Evolutionary conservation across 1,140 invertebrate genomes (phyloP), one percentile per base, ranked within the genome.

Genomic region (Drosophila parvula): DNA sequence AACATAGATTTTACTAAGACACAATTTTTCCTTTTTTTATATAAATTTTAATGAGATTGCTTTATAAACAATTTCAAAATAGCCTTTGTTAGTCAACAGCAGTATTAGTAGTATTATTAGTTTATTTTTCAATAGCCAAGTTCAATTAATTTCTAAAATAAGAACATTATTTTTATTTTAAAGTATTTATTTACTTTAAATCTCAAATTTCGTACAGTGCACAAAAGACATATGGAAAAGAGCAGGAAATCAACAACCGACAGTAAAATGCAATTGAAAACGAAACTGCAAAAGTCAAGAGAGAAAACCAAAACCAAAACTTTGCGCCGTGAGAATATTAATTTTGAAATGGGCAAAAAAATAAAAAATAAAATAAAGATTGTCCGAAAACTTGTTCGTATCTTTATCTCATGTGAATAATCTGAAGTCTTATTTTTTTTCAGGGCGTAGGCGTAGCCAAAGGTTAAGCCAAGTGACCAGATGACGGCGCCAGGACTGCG

Each of bases 311-410:
- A 61, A 71, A 67, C 43, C 27, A 63, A 51, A 69, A 77, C 56
- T 59, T 45, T 45, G 68, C 41, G 83, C 74, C 80, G 84, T 89
- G 84, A 89, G 84, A 89, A 89, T 89, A 78, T 78, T 89, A 88
- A 89, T 89, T 80, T 69, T 30, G 0, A 50, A 58, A 47, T 34
- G 10, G 10, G 6, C 28, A 44, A n/a, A 53, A n/a, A n/a, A 53
- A 30, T 11, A 16, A 12, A 11, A 12, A 11, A 51, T 12, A 11
- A 34, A 7, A 16, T 44, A 34, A 32, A 43, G 27, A 43, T 53
- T 27, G n/a, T 14, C 45, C 30, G 51, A 74, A 76, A 70, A 67
- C 43, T 60, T 64, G 57, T 50, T 63, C 36, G 40, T 34, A 22
- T 56, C 34, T 60, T 61, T 78, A 77, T 81, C 48, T 59, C 74